Percentiles rank a stretch among this genome's conserved stretches.
phyloP scores from a whole-genome alignment of 2,797 vertebrate species.

The Alca torda region DNA sequence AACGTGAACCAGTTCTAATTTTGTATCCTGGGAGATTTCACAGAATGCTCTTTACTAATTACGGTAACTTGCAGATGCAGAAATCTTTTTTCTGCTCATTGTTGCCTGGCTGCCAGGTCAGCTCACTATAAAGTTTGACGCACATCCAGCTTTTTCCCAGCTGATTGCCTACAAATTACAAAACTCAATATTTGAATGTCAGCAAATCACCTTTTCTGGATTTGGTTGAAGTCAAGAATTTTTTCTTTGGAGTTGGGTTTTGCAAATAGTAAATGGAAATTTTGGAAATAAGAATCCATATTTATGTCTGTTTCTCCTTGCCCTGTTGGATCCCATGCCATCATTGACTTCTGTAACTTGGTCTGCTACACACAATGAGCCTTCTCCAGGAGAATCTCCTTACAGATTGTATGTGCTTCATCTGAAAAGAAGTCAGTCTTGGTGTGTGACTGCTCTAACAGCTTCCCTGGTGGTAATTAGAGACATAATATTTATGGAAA shows the following conservation, averaged over 20 bases:
- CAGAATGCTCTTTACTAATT: not conserved
- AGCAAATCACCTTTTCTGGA: not conserved
- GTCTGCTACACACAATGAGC: not conserved
- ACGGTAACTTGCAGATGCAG: not conserved
- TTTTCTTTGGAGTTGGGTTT: not conserved
- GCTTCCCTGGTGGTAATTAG: not conserved
- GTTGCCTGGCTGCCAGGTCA: not conserved
- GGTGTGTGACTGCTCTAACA: not conserved
- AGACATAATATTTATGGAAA: not conserved
- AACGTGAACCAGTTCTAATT: not conserved
- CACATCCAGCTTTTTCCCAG: not conserved
- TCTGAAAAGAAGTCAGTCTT: not conserved
- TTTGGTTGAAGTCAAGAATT: not conserved
- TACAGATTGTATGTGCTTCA: not conserved
- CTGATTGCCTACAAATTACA: not conserved
- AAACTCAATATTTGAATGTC: not conserved
- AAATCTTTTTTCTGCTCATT: not conserved
- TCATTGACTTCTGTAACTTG: not conserved
- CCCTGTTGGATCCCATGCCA: not conserved
- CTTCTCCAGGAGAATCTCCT: not conserved
- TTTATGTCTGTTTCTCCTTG: not conserved
- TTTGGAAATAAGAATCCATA: not conserved
- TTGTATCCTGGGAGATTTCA: not conserved
- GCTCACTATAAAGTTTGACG: not conserved
- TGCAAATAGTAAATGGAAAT: not conserved